A percentile compares a stretch with the other conserved stretches of the same genome.
Evolutionary conservation across 2,113 vertebrate species (phyloP).

Genomic region (Scatophagus argus): DNA sequence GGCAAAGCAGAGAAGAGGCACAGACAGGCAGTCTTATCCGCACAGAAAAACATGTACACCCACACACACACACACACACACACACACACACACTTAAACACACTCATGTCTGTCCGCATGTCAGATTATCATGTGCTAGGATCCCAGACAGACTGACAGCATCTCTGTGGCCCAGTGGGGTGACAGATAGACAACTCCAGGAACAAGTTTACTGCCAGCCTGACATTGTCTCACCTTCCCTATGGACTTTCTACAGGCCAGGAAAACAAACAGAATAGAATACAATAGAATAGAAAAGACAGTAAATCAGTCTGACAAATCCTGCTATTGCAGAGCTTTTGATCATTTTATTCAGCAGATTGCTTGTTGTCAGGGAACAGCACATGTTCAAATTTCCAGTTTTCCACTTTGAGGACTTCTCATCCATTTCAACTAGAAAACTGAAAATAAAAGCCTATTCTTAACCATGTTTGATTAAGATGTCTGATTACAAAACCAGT

Average conservation of each 20-base stretch:
- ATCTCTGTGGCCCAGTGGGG: conserved; percentile 50
- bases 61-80: background rate
- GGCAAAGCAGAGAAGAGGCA: conserved; percentile 50
- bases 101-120: conserved; percentile 34
- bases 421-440: background rate
- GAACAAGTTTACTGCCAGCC: conserved; percentile 63
- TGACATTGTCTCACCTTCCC: conserved; percentile 60
- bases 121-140: conserved; percentile 51
- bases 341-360: background rate
- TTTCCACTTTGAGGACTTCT: background rate
- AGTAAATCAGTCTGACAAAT: background rate
- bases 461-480: conserved; percentile 26
- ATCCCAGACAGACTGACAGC: conserved; percentile 58
- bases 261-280: conserved; percentile 30
- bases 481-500: background rate
- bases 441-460: background rate
- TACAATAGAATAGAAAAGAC: background rate
- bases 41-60: conserved; percentile 41
- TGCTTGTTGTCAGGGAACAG: background rate
- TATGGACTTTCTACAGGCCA: conserved; percentile 39
- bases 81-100: conserved; percentile 33
- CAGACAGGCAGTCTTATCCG: conserved; percentile 56
- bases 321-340: background rate
- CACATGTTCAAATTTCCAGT: background rate
- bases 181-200: conserved; percentile 66